These are phyloP conservation scores for Melanaphis sacchari DNA, from an alignment of 1,140 invertebrate genomes.

Conservation along the genomic window DNA sequence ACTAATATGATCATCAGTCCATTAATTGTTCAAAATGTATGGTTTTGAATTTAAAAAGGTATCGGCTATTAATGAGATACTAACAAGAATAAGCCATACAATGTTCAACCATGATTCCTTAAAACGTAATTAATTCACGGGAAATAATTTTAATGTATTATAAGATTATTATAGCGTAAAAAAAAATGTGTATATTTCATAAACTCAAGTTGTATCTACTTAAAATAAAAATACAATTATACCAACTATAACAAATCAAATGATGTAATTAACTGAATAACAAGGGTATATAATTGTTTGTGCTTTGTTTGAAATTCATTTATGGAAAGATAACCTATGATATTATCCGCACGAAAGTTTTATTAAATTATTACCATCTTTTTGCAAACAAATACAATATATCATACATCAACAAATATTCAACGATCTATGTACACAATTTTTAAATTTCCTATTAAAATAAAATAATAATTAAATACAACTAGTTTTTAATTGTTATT, in stretches of 20 bases:
- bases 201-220: not conserved
- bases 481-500: not conserved
- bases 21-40: not conserved
- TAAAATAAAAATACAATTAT: not conserved
- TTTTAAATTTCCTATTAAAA: not conserved
- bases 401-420: not conserved
- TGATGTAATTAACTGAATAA: conserved; percentile 11
- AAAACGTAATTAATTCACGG: not conserved
- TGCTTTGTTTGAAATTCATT: not conserved
- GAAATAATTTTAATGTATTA: not conserved
- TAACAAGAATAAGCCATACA: not conserved
- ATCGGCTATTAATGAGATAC: not conserved
- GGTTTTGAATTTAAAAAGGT: not conserved
- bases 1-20: not conserved
- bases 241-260: not conserved
- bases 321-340: not conserved
- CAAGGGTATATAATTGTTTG: not conserved
- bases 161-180: not conserved
- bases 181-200: not conserved
- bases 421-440: not conserved
- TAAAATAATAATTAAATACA: not conserved
- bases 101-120: not conserved
- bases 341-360: not conserved
- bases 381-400: not conserved
- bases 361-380: conserved; percentile 20